Conservation (phyloP, 2,113 vertebrate genomes). For the Xiphophorus hellerii region DNA sequence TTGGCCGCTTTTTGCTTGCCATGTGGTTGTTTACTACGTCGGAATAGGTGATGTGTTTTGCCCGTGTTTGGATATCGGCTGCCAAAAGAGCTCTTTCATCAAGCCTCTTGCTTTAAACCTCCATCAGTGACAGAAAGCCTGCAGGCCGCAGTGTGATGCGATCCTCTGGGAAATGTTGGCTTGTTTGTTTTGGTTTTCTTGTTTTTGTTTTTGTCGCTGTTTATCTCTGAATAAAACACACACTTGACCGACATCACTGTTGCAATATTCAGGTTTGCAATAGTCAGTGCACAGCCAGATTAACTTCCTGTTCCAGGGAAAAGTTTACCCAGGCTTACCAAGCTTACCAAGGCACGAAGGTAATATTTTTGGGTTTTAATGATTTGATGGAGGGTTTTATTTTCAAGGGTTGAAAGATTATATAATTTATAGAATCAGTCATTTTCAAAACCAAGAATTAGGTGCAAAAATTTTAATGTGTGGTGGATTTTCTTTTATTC, state of each 20-base stretch:
- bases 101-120: slow-evolving; percentile 40
- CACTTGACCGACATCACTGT: neutral
- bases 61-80: slow-evolving; percentile 49
- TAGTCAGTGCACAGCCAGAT: neutral
- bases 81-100: slow-evolving; percentile 60
- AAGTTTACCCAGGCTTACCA: neutral
- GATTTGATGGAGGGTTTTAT: neutral
- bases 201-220: neutral
- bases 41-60: slow-evolving; percentile 49
- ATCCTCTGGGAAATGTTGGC: neutral
- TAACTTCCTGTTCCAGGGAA: neutral
- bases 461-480: neutral
- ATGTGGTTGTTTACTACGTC: slow-evolving; percentile 46
- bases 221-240: slow-evolving; percentile 1
- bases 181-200: neutral
- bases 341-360: neutral
- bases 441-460: neutral
- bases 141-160: slow-evolving; percentile 23
- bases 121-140: slow-evolving; percentile 41
- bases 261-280: neutral
- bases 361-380: neutral
- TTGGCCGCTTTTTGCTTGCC: slow-evolving; percentile 32
- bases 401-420: neutral
- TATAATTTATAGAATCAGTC: neutral
- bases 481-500: neutral